Evolutionary conservation across 2,113 vertebrate species (phyloP).

Genomic region (Dasyurus viverrinus): DNA sequence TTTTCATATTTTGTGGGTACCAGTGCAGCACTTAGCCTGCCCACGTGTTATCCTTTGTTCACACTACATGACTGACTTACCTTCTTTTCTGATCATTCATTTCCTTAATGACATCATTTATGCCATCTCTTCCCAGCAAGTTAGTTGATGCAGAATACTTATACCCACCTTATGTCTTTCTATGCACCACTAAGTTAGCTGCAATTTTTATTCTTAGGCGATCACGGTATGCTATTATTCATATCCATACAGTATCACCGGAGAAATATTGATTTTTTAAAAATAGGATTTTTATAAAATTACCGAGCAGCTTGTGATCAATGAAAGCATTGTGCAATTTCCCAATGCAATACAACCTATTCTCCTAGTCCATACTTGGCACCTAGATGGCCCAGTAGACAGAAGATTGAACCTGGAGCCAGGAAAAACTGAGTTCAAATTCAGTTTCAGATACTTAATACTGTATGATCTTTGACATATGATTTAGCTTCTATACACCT

Average conservation of each 20-base stretch:
- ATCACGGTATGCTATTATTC: background rate
- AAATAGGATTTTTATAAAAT: background rate
- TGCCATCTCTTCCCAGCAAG: background rate
- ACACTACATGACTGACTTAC: background rate
- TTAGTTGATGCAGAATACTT: background rate
- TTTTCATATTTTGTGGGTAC: background rate
- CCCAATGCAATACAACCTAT: background rate
- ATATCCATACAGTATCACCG: background rate
- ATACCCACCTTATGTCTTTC: background rate
- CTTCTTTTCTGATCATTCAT: background rate
- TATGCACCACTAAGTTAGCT: background rate
- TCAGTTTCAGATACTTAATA: background rate
- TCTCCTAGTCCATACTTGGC: background rate
- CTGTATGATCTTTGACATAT: background rate
- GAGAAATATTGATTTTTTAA: background rate
- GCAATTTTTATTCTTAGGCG: background rate
- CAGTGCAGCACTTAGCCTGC: background rate
- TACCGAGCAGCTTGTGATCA: background rate
- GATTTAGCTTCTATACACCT: background rate
- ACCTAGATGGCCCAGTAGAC: background rate
- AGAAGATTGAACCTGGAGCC: background rate
- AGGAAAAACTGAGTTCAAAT: background rate
- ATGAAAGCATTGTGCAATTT: background rate
- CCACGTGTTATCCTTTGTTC: background rate
- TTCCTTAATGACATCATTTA: constrained; percentile 5